Evolutionary conservation across 2,888 invertebrate species (phyloP).

Genomic region (Plebejus anna): DNA sequence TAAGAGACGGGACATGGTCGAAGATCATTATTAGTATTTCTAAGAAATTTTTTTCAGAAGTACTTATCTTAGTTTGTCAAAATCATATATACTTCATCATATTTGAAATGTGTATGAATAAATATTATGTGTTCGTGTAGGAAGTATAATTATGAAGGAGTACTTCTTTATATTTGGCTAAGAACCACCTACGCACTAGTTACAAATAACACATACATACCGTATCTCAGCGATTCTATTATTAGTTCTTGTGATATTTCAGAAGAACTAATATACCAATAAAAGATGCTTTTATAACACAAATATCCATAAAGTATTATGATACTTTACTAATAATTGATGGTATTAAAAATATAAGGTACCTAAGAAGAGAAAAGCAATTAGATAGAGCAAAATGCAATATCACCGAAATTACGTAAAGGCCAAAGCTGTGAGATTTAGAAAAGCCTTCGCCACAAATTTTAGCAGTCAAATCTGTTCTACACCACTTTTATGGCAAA

Average conservation of each 20-base stretch:
- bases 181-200: no score
- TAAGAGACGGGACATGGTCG: no score
- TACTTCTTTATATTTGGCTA: no score
- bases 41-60: no score
- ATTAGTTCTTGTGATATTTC: neutral
- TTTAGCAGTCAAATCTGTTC: constrained; percentile 38
- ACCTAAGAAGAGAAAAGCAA: constrained; percentile 36
- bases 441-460: constrained; percentile 37
- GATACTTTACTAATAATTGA: neutral
- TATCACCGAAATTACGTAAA: constrained; percentile 50
- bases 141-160: neutral
- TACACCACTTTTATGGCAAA: constrained; percentile 31
- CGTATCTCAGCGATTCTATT: neutral
- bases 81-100: no score
- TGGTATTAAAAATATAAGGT: neutral
- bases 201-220: no score
- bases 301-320: neutral
- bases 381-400: constrained; percentile 54
- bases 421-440: constrained; percentile 36
- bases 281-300: neutral
- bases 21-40: no score
- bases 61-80: no score
- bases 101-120: no score
- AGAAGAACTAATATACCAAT: neutral
- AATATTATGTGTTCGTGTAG: neutral